Base-by-base conservation (phyloP, 2,888 invertebrate species). In the Colostygia pectinataria region DNA sequence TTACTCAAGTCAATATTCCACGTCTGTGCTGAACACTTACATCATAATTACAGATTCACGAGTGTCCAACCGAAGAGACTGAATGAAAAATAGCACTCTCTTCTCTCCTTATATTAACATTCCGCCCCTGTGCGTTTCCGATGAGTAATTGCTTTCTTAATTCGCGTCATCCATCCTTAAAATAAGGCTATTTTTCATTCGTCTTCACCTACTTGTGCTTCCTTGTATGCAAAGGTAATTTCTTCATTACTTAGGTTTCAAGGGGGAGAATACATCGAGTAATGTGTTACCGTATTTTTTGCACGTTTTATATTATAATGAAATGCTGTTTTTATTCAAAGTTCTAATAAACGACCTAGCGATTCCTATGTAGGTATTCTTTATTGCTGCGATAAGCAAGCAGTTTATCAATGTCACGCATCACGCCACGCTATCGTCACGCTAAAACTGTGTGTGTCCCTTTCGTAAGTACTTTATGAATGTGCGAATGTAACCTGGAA, bases 111-210 rank as follows among this genome's bases (percentile, higher is more conserved):
- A 84, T 86, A 90, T 90, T 90, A 89, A 80, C 84, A 90, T 90
- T 86, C 87, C 81, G 71, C 84, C 86, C 86, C 78, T 77, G 87
- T 82, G 72, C 80, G 74, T 81, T 77, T 75, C 74, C 80, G 87
- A 90, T 90, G 91, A 91, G 89, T 87, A 88, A 91, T 90, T 90
- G 88, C 89, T 85, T 83, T 84, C 90, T 90, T 91, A 91, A 91
- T 90, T 90, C 81, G 74, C 80, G 83, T 83, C 91, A 91, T 91
- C 85, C 85, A 90, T 91, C 86, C 84, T 85, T 81, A 82, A 89
- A 89, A 88, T 86, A 81, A 82, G 80, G 85, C 77, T 76, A 89
- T 89, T 88, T 89, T 89, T 90, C 88, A 87, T 87, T 84, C 73
- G 61, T 65, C 66, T 80, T 73, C 75, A 66, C 76, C 43, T 53